Base-by-base conservation (phyloP, 1,140 invertebrate species). In the Mactra quadrangularis region DNA sequence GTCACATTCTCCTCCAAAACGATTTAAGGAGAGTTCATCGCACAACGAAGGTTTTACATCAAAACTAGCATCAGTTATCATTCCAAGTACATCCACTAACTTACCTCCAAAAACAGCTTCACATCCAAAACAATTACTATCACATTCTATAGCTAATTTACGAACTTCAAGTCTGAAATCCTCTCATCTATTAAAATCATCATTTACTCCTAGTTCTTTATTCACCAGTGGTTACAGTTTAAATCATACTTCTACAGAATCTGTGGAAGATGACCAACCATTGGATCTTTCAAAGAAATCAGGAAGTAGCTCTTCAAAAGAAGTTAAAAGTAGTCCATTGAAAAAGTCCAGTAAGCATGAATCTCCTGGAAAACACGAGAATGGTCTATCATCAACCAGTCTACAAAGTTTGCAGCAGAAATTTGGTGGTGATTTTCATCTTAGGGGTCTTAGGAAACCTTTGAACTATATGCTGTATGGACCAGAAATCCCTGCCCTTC, bases 391-490 rank as follows among this genome's bases (percentile, higher is more conserved):
- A 31, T 85, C 83, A 70, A 74, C 89, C 47, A 91, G 90, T 82
- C 82, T 91, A 38, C 85, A 91, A 82, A 91, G 90, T 86, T 84
- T 91, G 15, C 90, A 91, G 75, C 85, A 88, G 41, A 79, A 87
- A 25, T 91, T 91, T 83, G 90, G 90, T 19, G 90, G 90, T 19
- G 87, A 90, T 57, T 87, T 87, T 64, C 87, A 88, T 50, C 68
- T 90, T 6, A 83, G 87, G 22, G 68, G 84, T 9, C 62, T 83
- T 19, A 77, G 87, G 22, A 85, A 86, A 47, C 86, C 88, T 7
- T 52, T 64, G 19, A 82, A 82, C 25, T 75, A 82, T 35, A 82
- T 82, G 79, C 50, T 82, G 19, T 75, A 66, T 82, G 71, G 79
- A 50, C 79, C 79, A 25, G 79, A 82, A 66, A 74, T 82, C 31